Evolutionary conservation across 2,888 invertebrate species (phyloP), one percentile per base, ranked within the genome.

Genomic region (Petrolisthes manimaculis): DNA sequence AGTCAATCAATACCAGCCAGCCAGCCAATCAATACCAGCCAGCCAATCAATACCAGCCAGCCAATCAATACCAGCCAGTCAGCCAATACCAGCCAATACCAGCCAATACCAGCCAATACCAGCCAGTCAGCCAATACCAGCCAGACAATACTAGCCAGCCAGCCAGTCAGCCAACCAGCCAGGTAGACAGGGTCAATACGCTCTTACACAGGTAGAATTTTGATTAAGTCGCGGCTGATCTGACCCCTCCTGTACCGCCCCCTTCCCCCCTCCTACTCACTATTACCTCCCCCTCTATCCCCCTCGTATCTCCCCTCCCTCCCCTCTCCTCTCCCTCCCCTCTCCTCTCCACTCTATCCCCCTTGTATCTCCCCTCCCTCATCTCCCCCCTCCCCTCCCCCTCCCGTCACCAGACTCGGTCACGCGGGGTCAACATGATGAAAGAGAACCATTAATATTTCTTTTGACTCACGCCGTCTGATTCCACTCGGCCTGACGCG

Each of bases 361-460:
- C 6, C 61, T 61, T 14, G 8, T 14, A 61, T 61, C 61, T 61
- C 14, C 14, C 6, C 61, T 61, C 61, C 61, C 61, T 9, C 61
- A 61, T 14, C 14, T 61, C 61, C 6, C 61, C 14, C 61, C 61
- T 14, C 6, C 14, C 6, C 61, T 14, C 61, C 14, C 14, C 74
- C 83, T 83, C 3, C 24, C 83, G 37, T 51, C 24, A 83, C 74
- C 83, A 83, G 83, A 74, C 83, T 75, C 24, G 54, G 75, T 75
- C 83, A 83, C 83, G 74, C 83, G 37, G 83, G 83, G 83, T 75
- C 83, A 83, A 55, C 74, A 83, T 75, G 83, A 83, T 67, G 75
- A 83, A 56, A 75, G 56, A 83, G 55, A 56, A 53, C 54, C 54
- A 75, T 83, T 75, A 75, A 83, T 56, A 75, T 75, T 75, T 83